These are phyloP conservation scores for Pherbina coryleti DNA, from an alignment of 2,888 invertebrate genomes.

Conservation along the genomic window DNA sequence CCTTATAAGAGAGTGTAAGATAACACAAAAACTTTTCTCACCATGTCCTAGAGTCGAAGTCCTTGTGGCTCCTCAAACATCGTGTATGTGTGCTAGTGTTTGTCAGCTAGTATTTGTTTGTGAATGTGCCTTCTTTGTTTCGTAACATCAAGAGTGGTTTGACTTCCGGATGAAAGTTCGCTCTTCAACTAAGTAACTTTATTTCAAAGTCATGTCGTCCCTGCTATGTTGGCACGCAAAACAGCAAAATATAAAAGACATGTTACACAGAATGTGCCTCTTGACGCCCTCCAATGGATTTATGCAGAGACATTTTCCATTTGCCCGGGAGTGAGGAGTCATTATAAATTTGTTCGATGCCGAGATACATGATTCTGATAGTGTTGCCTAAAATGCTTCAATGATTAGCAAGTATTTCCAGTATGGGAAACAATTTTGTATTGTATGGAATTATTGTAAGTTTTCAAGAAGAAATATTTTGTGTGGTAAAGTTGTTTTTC, in stretches of 20 bases:
- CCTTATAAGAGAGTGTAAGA: slow-evolving; percentile 42
- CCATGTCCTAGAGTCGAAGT: slow-evolving; percentile 15
- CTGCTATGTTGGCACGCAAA: slow-evolving; percentile 8
- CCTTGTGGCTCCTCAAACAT: not conserved
- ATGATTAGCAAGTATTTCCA: not conserved
- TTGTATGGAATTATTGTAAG: no score
- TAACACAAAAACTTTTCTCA: slow-evolving; percentile 31
- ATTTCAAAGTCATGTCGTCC: not conserved
- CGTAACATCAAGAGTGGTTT: slow-evolving; percentile 20
- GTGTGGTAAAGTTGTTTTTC: no score
- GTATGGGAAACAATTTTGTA: no score
- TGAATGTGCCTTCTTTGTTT: slow-evolving; percentile 22
- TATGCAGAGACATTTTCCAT: not conserved
- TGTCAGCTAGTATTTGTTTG: not conserved
- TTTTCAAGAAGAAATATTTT: no score
- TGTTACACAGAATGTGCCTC: not conserved
- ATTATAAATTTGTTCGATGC: slow-evolving; percentile 48
- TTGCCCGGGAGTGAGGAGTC: not conserved
- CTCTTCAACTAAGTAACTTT: not conserved
- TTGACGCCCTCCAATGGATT: not conserved
- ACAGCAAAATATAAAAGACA: not conserved
- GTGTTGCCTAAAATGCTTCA: slow-evolving; percentile 48
- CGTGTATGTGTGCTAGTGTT: not conserved
- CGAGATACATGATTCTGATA: slow-evolving; percentile 50
- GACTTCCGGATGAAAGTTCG: slow-evolving; percentile 32